Conservation (phyloP, 1,140 invertebrate genomes). For the Antheraea pernyi region DNA sequence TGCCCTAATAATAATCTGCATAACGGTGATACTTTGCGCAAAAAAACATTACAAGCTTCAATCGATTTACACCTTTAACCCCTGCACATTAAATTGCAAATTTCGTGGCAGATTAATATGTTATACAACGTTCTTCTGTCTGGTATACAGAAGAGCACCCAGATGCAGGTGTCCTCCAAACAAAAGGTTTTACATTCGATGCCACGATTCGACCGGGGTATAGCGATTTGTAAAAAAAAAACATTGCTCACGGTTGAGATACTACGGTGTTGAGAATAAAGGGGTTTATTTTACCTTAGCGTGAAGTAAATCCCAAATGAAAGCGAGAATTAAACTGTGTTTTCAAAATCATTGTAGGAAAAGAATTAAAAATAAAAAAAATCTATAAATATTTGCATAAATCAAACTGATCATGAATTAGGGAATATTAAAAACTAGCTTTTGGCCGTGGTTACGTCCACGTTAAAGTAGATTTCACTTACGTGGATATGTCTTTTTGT, state of each 20-base stretch:
- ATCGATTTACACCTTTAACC: constrained; percentile 15
- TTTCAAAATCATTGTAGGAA: too few species aligned
- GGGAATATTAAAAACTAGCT: too few species aligned
- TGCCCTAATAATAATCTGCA: background rate
- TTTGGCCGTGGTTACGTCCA: too few species aligned
- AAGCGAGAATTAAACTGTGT: too few species aligned
- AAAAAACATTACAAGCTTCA: background rate
- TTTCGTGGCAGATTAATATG: background rate
- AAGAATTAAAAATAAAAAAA: too few species aligned
- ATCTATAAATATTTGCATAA: too few species aligned
- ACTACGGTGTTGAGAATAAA: background rate
- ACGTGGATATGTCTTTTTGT: too few species aligned
- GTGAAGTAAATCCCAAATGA: too few species aligned
- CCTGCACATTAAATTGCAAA: background rate
- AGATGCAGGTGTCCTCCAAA: constrained; percentile 65
- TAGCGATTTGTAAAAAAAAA: constrained; percentile 58
- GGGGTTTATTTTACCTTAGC: background rate
- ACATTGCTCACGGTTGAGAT: constrained; percentile 13
- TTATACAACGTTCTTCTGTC: constrained; percentile 46
- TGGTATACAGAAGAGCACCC: constrained; percentile 57
- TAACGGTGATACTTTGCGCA: background rate
- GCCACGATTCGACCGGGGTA: constrained; percentile 44
- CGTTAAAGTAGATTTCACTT: too few species aligned
- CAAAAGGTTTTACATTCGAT: constrained; percentile 69
- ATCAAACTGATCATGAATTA: too few species aligned